Evolutionary conservation across 2,888 invertebrate species (phyloP).

Genomic region (Geophilus truncorum): DNA sequence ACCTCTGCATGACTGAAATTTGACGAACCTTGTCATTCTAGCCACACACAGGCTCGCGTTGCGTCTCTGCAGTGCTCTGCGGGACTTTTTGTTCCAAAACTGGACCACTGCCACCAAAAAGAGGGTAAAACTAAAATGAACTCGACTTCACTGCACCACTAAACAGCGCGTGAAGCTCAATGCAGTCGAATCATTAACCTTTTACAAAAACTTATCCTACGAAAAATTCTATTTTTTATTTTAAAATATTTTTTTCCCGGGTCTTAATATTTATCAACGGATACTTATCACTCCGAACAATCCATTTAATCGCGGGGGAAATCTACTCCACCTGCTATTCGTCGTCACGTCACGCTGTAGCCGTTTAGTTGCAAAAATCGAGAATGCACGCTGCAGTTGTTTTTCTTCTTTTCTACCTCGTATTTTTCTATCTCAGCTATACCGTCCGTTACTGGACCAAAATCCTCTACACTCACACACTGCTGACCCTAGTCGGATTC

Average conservation of each 20-base stretch:
- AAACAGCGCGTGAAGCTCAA: background rate
- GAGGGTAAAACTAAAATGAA: background rate
- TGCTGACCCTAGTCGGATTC: background rate
- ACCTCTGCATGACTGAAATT: background rate
- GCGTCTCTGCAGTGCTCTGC: background rate
- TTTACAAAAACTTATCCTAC: background rate
- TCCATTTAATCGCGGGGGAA: background rate
- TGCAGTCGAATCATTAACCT: background rate
- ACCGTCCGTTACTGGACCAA: background rate
- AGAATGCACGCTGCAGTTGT: background rate
- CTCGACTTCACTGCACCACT: background rate
- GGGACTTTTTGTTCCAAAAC: background rate
- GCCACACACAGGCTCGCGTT: background rate
- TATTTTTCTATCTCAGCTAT: background rate
- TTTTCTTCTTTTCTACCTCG: background rate
- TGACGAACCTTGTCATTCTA: constrained; percentile 1
- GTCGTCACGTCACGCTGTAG: background rate
- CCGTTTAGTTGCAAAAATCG: no score
- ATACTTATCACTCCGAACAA: background rate
- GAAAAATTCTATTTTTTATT: background rate
- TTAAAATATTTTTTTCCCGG: background rate
- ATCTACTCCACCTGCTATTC: background rate
- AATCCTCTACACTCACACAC: background rate
- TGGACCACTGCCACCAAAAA: background rate
- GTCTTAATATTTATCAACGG: background rate